These are phyloP conservation scores for Alca torda DNA, from an alignment of 2,797 vertebrate genomes.

Conservation along the genomic window DNA sequence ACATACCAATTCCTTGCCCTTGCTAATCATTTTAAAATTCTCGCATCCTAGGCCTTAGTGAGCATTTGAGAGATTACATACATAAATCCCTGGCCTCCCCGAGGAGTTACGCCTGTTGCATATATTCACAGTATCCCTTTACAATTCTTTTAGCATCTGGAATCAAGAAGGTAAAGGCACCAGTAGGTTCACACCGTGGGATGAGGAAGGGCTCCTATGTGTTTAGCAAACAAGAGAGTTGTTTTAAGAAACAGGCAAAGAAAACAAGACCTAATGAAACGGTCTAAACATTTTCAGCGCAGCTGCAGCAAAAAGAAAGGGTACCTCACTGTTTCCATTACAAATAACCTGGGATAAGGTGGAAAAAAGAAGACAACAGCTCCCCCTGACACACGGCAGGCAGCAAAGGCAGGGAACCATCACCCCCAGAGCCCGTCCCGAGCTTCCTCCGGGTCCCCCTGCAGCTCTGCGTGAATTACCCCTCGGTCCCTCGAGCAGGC, in stretches of 20 bases:
- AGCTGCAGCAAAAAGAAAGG: not conserved
- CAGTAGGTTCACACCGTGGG: fast-evolving
- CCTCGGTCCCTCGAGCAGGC: not conserved
- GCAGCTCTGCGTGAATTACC: not conserved
- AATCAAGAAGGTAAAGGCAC: not conserved
- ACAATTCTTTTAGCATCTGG: not conserved
- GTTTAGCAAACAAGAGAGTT: not conserved
- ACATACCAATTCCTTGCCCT: not conserved
- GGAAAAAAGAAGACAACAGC: not conserved
- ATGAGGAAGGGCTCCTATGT: not conserved
- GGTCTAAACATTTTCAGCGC: not conserved
- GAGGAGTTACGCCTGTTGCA: not conserved
- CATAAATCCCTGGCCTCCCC: not conserved
- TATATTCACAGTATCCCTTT: not conserved
- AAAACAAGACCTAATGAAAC: not conserved
- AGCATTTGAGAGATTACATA: not conserved
- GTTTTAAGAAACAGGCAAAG: not conserved
- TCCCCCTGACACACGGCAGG: not conserved
- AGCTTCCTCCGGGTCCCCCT: not conserved
- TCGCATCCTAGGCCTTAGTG: not conserved
- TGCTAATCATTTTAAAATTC: not conserved
- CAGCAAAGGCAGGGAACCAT: not conserved
- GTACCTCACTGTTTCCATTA: not conserved
- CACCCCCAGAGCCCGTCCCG: not conserved
- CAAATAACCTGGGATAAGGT: not conserved